These are phyloP conservation scores for Serilophus lunatus DNA, from an alignment of 2,113 vertebrate genomes.

Conservation along the genomic window DNA sequence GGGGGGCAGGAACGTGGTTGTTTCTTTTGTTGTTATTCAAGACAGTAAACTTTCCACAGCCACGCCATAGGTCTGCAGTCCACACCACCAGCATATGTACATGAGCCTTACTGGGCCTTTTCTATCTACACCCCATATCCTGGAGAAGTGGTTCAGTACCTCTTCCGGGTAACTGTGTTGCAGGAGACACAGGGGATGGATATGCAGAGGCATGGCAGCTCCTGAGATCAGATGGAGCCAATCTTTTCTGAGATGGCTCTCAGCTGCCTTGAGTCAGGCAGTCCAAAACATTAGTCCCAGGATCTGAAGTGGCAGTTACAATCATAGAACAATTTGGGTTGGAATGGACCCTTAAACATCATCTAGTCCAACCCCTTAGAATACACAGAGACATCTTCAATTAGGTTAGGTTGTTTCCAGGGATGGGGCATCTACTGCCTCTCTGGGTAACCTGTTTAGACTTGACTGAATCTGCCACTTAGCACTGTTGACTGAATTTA, in stretches of 20 bases:
- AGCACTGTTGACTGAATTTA: rapidly evolving
- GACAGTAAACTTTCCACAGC: neutral
- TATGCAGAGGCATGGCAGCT: neutral
- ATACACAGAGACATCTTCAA: neutral
- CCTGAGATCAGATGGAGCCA: neutral
- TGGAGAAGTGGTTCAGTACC: neutral
- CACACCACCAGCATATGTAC: neutral
- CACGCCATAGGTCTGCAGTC: neutral
- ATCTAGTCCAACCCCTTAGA: neutral
- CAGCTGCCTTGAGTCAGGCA: neutral
- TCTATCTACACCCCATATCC: neutral
- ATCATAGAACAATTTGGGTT: neutral
- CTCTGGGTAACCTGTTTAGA: neutral
- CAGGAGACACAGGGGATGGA: neutral
- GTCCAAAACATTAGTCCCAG: neutral
- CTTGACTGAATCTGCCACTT: neutral
- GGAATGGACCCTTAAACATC: neutral
- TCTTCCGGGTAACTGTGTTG: neutral
- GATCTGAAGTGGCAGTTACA: neutral
- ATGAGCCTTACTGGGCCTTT: neutral
- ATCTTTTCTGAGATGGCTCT: neutral
- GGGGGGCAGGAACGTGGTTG: neutral
- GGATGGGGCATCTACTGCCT: neutral
- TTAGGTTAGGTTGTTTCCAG: neutral
- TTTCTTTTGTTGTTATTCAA: neutral